These are phyloP conservation scores for Rhabdomys dilectus DNA, from an alignment of 2,113 vertebrate species.

Conservation along the genomic window DNA sequence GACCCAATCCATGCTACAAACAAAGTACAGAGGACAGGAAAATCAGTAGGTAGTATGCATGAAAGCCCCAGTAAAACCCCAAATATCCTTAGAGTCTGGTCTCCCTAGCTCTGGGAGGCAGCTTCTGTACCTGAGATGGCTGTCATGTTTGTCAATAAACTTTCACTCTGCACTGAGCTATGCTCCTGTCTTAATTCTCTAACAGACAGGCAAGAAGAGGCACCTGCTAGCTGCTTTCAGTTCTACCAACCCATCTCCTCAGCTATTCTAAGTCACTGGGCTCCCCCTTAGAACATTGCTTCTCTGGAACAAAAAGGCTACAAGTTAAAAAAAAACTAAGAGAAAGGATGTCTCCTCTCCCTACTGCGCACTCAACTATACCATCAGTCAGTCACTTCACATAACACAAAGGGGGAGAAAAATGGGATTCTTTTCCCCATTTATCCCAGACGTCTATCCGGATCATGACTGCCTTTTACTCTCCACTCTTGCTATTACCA, in stretches of 20 bases:
- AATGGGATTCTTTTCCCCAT: neutral
- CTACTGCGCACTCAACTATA: accelerated
- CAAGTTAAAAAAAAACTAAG: neutral
- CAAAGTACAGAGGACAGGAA: neutral
- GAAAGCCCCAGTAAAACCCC: neutral
- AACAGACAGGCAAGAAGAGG: too few species aligned
- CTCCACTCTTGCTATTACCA: neutral
- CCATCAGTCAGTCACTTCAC: neutral
- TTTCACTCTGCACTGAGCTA: neutral
- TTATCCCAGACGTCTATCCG: neutral
- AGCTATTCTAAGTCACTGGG: neutral
- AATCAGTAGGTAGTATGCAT: neutral
- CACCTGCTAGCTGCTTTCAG: neutral
- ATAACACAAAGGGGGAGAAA: neutral
- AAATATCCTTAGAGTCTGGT: neutral
- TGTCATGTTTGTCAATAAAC: neutral
- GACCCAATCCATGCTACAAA: neutral
- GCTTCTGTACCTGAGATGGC: neutral
- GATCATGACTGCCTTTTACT: neutral
- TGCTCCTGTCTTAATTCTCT: neutral
- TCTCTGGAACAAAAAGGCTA: neutral
- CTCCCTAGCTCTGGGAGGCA: neutral
- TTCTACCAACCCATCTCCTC: neutral
- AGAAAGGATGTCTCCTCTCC: neutral
- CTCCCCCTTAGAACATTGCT: neutral